These are phyloP conservation scores for Serranus cabrilla DNA, from an alignment of 2,797 vertebrate genomes.

Conservation along the genomic window DNA sequence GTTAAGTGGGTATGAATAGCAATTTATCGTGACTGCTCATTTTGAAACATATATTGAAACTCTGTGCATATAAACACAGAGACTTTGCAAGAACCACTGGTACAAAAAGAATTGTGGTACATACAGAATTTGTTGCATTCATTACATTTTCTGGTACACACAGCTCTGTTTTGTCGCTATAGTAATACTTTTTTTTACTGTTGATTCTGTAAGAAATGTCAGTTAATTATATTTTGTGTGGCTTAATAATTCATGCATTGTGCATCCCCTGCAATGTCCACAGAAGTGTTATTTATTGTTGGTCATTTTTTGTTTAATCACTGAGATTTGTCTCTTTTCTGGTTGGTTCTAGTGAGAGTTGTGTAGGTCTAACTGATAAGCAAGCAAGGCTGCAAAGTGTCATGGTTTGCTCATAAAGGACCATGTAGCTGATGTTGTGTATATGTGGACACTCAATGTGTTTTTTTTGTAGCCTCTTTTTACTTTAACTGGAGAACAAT, in stretches of 20 bases:
- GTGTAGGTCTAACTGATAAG: background rate
- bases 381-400: background rate
- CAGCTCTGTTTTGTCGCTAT: background rate
- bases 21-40: conserved; percentile 54
- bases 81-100: background rate
- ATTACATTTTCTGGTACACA: background rate
- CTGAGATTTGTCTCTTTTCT: background rate
- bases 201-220: background rate
- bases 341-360: background rate
- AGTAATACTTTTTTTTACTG: background rate
- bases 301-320: background rate
- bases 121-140: background rate
- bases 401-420: too few species aligned
- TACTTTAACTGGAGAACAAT: background rate
- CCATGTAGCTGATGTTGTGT: too few species aligned
- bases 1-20: conserved; percentile 56
- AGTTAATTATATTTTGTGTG: background rate
- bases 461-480: background rate
- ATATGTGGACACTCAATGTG: background rate
- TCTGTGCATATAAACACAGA: background rate
- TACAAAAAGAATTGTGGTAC: conserved; percentile 3
- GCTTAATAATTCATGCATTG: background rate
- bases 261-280: background rate
- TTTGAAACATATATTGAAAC: conserved; percentile 38
- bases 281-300: background rate